Evolutionary conservation across 2,113 vertebrate species (phyloP).

Genomic region (Bubalus kerabau): DNA sequence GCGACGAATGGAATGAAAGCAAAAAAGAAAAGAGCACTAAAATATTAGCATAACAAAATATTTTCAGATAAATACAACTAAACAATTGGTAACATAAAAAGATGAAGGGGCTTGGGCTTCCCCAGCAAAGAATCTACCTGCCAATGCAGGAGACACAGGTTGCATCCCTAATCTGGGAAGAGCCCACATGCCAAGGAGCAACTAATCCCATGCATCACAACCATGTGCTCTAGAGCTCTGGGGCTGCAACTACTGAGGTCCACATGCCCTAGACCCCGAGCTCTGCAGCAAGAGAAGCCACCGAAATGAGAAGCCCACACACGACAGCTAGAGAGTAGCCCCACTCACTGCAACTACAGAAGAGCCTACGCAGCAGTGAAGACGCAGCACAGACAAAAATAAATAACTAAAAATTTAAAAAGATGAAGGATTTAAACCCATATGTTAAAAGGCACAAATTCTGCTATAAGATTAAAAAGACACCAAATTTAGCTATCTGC

Average conservation of each 20-base stretch:
- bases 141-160: background rate
- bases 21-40: background rate
- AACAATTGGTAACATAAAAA: background rate
- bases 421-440: background rate
- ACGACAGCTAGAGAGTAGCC: background rate
- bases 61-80: background rate
- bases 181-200: background rate
- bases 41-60: background rate
- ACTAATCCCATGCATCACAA: background rate
- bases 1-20: background rate
- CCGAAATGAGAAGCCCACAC: background rate
- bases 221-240: background rate
- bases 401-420: background rate
- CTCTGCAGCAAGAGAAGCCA: background rate
- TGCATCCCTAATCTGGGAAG: background rate
- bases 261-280: background rate
- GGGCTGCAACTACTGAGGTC: background rate
- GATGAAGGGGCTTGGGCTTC: background rate
- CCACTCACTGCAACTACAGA: background rate
- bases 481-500: background rate
- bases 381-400: background rate
- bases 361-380: background rate
- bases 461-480: background rate
- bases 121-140: background rate
- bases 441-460: background rate